phyloP scores from a whole-genome alignment of 2,888 invertebrate genomes.

The Ischnura elegans region DNA sequence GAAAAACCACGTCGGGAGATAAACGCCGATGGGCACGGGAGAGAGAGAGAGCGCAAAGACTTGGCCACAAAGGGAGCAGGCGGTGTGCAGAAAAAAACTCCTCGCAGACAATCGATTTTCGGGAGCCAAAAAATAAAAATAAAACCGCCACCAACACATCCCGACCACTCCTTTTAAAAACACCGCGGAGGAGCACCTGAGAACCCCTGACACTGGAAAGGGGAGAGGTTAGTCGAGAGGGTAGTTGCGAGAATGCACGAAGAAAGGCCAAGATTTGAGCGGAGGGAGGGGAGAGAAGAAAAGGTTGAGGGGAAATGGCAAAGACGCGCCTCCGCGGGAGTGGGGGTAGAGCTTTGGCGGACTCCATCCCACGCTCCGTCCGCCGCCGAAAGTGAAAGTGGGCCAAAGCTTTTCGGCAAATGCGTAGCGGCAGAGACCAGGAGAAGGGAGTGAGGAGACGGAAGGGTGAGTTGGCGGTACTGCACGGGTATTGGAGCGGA shows the following conservation, averaged over 20 bases:
- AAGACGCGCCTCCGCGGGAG: background rate
- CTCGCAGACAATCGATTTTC: conserved; percentile 47
- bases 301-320: background rate
- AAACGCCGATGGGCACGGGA: background rate
- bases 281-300: background rate
- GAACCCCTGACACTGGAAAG: background rate
- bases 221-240: background rate
- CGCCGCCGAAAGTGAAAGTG: conserved; percentile 55
- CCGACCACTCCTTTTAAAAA: background rate
- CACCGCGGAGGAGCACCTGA: background rate
- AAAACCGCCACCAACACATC: conserved; percentile 47
- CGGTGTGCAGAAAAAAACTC: background rate
- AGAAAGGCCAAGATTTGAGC: background rate
- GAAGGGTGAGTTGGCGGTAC: background rate
- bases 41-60: background rate
- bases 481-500: background rate
- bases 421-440: background rate
- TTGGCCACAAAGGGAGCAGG: background rate
- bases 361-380: background rate
- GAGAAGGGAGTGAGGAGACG: background rate
- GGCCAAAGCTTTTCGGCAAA: conserved; percentile 46
- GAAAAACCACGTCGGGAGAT: no score
- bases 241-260: background rate
- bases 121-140: conserved; percentile 55
- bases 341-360: no score